phyloP scores from a whole-genome alignment of 2,113 vertebrate genomes.

The Lanius ludovicianus region DNA sequence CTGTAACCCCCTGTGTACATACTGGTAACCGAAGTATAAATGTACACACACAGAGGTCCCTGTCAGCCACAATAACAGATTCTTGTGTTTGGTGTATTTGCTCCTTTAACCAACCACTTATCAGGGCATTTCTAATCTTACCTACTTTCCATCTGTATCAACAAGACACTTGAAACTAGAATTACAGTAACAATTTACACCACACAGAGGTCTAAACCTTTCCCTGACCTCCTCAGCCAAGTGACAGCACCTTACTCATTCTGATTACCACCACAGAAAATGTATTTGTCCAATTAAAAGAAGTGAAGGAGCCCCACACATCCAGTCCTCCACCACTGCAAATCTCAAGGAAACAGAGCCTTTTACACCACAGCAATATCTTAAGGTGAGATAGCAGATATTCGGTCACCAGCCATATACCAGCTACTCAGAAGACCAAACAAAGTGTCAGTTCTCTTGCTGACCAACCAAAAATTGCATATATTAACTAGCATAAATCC shows the following conservation, averaged over 20 bases:
- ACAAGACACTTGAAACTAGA: not conserved
- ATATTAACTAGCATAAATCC: not conserved
- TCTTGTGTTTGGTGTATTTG: not conserved
- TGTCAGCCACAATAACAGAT: not conserved
- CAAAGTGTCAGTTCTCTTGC: not conserved
- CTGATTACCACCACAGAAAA: not conserved
- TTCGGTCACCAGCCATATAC: not conserved
- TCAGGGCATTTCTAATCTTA: not conserved
- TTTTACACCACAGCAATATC: not conserved
- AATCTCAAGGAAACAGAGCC: not conserved
- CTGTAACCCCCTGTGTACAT: not conserved
- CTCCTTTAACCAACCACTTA: not conserved
- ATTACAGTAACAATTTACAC: not conserved
- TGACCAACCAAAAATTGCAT: not conserved
- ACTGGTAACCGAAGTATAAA: not conserved
- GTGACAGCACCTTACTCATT: not conserved
- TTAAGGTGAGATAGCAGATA: not conserved
- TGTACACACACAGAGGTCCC: accelerated
- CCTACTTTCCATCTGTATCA: not conserved
- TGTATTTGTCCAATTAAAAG: not conserved
- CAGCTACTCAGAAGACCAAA: not conserved
- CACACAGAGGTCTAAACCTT: not conserved
- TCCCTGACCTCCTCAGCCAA: not conserved
- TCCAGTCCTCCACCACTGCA: not conserved
- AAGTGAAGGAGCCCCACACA: accelerated